Evolutionary conservation across 2,113 vertebrate species (phyloP), one percentile per base, ranked within the genome.

Genomic region (Baryphthengus martii): DNA sequence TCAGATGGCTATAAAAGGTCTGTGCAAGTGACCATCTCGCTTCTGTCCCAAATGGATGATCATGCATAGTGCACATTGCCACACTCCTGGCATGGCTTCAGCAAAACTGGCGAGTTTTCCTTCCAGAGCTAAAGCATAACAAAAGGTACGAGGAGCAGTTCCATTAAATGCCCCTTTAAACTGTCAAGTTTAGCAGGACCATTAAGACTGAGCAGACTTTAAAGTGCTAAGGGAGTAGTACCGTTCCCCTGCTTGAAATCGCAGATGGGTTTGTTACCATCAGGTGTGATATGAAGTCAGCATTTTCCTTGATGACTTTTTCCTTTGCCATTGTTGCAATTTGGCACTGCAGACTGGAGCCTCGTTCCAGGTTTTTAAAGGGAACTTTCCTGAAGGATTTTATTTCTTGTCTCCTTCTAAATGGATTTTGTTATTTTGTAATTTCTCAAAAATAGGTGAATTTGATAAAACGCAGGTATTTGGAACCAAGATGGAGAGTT

Each of bases 1-100:
- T 92, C 91, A 93, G 77, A 96, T 96, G 94, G 81, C 95, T 97
- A 96, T 94, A 97, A 97, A 97, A 97, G 94, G 96, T 71, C 89
- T 92, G 93, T 79, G 75, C 88, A 76, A 97, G 91, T 92, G 88
- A 89, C 91, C 88, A 83, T 92, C 93, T 88, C 8, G 1, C 85
- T 92, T 59, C 76, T 88, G 86, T 94, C 95, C 92, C 95, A 88
- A 61, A 95, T 83, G 95, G 83, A 96, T 80, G 95, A 89, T 90
- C 83, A 82, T 1, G 1, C 91, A 70, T 79, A 88, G 86, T 4
- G 1, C 58, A 9, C 91, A 70, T 93, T 90, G 90, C 92, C 37
- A 61, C 33, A 2, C 74, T 96, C 59, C 89, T 96, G 95, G 96
- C 94, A 67, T 35, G 39, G 39, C 86, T 94, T 96, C 85, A 96